Percentiles rank a stretch among this genome's conserved stretches.
phyloP scores from a whole-genome alignment of 2,888 invertebrate species.

The Argyra leucocephala region DNA sequence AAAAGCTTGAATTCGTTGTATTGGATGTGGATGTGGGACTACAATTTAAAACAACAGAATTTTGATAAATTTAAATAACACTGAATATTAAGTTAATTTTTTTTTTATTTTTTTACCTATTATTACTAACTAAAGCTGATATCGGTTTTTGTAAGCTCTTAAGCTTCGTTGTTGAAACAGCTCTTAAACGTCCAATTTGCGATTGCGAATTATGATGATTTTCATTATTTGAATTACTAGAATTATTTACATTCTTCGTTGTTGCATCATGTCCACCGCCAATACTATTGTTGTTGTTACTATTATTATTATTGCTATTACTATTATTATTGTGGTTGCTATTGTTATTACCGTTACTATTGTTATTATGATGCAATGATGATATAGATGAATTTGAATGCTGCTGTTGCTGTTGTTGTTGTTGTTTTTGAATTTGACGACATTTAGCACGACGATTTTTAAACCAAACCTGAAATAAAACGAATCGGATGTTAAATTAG shows the following conservation, averaged over 20 bases:
- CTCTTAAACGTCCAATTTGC: slow-evolving; percentile 19
- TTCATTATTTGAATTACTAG: background rate
- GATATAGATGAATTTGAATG: slow-evolving; percentile 23
- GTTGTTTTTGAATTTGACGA: slow-evolving; percentile 64
- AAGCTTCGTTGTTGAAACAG: slow-evolving; percentile 21
- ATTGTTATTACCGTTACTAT: slow-evolving; percentile 14
- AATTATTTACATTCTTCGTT: background rate
- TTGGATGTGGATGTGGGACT: background rate
- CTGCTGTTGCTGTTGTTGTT: slow-evolving; percentile 17
- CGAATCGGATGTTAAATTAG: too few species aligned
- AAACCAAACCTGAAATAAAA: slow-evolving; percentile 75
- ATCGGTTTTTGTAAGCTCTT: slow-evolving; percentile 18
- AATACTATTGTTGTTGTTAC: slow-evolving; percentile 20
- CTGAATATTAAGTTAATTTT: too few species aligned
- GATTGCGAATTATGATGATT: slow-evolving; percentile 10
- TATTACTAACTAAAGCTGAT: slow-evolving; percentile 22
- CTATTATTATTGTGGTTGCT: slow-evolving; percentile 19
- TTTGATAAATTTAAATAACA: too few species aligned
- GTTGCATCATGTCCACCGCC: slow-evolving; percentile 16
- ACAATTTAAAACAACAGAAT: background rate
- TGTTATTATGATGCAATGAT: slow-evolving; percentile 18
- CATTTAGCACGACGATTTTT: slow-evolving; percentile 92
- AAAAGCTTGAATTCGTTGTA: slow-evolving; percentile 2
- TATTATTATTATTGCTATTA: slow-evolving; percentile 18
- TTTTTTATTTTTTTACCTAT: slow-evolving; percentile 15